These are phyloP conservation scores for Phoxinus dragarum DNA, from an alignment of 2,797 vertebrate genomes.

Conservation along the genomic window DNA sequence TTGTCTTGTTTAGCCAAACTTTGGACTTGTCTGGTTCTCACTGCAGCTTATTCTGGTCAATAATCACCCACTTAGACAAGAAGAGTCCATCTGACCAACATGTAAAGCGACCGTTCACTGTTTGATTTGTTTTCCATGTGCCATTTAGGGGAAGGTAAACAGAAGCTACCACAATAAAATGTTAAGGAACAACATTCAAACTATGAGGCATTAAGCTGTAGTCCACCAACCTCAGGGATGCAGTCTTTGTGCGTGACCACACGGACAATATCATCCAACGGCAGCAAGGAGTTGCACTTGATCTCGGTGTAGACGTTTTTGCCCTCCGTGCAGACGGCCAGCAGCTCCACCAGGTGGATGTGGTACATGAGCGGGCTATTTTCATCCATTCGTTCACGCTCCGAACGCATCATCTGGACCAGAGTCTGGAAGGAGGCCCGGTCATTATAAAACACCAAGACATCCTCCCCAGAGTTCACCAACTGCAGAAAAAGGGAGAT, in stretches of 20 bases:
- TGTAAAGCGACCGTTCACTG: neutral
- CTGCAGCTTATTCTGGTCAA: neutral
- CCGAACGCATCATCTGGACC: conserved; percentile 98
- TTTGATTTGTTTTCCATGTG: neutral
- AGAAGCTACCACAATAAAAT: neutral
- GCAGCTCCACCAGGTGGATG: conserved; percentile 95
- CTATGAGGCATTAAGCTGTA: neutral
- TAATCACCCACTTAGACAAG: neutral
- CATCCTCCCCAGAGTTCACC: conserved; percentile 96
- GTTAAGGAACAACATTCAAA: neutral
- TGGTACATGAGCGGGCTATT: conserved; percentile 97
- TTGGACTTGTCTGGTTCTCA: neutral
- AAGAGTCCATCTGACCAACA: neutral
- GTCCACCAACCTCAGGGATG: conserved; percentile 89
- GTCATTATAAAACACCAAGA: conserved; percentile 98
- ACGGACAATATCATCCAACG: conserved; percentile 95
- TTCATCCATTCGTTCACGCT: conserved; percentile 95
- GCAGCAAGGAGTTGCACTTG: conserved; percentile 97
- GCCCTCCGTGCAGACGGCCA: conserved; percentile 97
- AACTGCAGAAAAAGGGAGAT: conserved; percentile 74
- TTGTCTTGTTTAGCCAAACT: neutral
- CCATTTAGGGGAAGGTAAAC: neutral
- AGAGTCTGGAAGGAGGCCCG: conserved; percentile 97
- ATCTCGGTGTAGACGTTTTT: conserved; percentile 99
- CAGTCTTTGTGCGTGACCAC: conserved; percentile 98